These are phyloP conservation scores for Nomada hirtipes DNA, from an alignment of 2,888 invertebrate species.

Conservation along the genomic window DNA sequence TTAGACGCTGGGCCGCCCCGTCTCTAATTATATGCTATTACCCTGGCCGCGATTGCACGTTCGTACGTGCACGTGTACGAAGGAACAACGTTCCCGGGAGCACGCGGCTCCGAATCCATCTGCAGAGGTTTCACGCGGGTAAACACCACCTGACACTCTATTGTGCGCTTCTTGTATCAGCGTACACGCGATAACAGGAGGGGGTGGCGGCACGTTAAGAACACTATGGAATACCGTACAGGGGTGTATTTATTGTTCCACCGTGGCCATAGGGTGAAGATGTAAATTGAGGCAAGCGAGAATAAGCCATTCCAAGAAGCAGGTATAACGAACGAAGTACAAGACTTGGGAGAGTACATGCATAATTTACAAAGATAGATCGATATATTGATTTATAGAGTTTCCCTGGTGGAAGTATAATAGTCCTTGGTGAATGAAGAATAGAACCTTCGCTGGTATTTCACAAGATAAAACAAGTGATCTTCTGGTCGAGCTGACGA, in stretches of 20 bases:
- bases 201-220: not conserved
- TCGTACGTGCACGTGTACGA: constrained; percentile 15
- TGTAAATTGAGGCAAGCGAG: constrained; percentile 55
- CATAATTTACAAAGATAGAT: constrained; percentile 61
- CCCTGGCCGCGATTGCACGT: constrained; percentile 32
- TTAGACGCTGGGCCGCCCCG: constrained; percentile 65
- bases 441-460: not conserved
- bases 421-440: constrained; percentile 44
- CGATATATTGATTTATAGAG: constrained; percentile 54
- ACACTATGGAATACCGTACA: not conserved
- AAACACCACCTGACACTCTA: not conserved
- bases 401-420: not conserved
- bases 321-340: not conserved
- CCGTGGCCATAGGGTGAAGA: constrained; percentile 57
- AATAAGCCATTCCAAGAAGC: constrained; percentile 9
- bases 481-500: not conserved
- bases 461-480: no score
- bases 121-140: not conserved
- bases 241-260: constrained; percentile 65
- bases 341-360: not conserved
- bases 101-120: constrained; percentile 6
- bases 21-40: constrained; percentile 74
- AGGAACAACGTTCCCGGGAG: constrained; percentile 12
- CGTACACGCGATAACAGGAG: constrained; percentile 15
- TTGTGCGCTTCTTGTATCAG: not conserved